These are phyloP conservation scores for Polyploca ridens DNA, from an alignment of 2,888 invertebrate genomes.

Conservation along the genomic window DNA sequence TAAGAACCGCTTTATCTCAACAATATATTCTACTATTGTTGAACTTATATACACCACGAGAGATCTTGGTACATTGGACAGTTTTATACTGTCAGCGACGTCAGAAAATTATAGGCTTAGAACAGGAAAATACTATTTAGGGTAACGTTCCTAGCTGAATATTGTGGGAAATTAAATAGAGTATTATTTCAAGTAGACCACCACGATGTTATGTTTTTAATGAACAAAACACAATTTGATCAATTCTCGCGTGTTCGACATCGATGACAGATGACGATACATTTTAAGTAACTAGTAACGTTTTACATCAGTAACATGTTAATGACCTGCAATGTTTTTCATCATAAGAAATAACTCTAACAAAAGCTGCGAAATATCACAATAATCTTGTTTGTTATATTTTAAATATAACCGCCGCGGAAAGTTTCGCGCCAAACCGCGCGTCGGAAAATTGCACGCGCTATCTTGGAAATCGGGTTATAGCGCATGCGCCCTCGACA, in stretches of 20 bases:
- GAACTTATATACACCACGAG: constrained; percentile 19
- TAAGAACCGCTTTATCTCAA: constrained; percentile 33
- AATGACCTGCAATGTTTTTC: too few species aligned
- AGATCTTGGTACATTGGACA: constrained; percentile 41
- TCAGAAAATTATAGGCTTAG: constrained; percentile 64
- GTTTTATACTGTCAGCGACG: constrained; percentile 35
- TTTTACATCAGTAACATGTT: too few species aligned
- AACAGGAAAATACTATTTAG: constrained; percentile 63
- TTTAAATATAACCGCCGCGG: constrained; percentile 27
- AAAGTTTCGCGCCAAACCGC: constrained; percentile 47
- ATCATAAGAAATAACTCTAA: too few species aligned
- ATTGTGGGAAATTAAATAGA: constrained; percentile 53
- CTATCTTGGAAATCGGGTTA: constrained; percentile 68
- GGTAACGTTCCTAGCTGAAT: constrained; percentile 49
- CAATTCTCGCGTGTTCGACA: not conserved
- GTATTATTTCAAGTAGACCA: constrained; percentile 32
- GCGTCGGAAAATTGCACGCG: constrained; percentile 53
- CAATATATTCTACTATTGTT: constrained; percentile 3
- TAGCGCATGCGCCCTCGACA: constrained; percentile 66
- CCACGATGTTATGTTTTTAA: not conserved
- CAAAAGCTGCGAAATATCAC: too few species aligned
- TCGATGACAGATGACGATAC: too few species aligned
- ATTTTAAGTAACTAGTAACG: too few species aligned
- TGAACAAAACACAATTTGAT: not conserved
- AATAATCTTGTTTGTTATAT: not conserved